phyloP scores from a whole-genome alignment of 2,888 invertebrate species.

The Rhogogaster chlorosoma region DNA sequence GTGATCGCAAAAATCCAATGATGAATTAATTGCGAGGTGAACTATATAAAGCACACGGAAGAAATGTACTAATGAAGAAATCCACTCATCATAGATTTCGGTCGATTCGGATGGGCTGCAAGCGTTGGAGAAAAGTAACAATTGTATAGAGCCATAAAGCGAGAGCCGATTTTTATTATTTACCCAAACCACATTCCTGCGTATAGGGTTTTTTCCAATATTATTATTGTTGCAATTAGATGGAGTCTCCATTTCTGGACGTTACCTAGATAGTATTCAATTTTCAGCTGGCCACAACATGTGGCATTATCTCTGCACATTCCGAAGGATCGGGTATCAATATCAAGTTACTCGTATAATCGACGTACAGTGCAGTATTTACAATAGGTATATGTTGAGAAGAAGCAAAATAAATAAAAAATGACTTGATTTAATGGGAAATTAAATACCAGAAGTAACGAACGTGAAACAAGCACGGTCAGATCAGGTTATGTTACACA shows the following conservation, averaged over 20 bases:
- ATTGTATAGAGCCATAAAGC: not conserved
- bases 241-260: not conserved
- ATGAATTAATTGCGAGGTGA: not conserved
- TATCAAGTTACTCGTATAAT: not conserved
- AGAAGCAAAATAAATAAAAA: not conserved
- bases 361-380: slow-evolving; percentile 7
- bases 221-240: not conserved
- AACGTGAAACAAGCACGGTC: not conserved
- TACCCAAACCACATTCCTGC: not conserved
- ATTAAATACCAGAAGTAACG: not conserved
- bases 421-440: not conserved
- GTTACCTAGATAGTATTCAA: not conserved
- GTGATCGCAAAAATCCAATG: not conserved
- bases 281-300: not conserved
- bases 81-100: not conserved
- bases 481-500: slow-evolving; percentile 8
- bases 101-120: not conserved
- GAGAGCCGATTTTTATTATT: not conserved
- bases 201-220: not conserved
- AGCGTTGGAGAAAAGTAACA: not conserved
- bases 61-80: not conserved
- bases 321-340: not conserved
- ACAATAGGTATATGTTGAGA: not conserved
- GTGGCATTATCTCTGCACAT: not conserved
- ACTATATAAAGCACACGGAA: not conserved